Evolutionary conservation across 2,797 vertebrate species (phyloP).

Genomic region (Falco novaeseelandiae): DNA sequence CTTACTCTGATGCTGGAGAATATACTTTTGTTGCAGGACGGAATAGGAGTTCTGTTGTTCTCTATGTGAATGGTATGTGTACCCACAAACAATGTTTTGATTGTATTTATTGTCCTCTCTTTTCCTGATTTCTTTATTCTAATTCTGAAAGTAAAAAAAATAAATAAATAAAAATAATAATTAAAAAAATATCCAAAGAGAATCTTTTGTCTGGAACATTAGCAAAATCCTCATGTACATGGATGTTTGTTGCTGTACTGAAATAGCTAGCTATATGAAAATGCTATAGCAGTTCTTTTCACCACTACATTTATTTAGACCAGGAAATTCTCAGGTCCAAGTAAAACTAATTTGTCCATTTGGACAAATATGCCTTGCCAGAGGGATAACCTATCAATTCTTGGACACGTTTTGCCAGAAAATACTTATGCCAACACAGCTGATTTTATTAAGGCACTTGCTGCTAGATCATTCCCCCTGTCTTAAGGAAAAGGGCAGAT

Average conservation of each 20-base stretch:
- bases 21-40: conserved; percentile 88
- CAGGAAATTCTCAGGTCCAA: neutral
- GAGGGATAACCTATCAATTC: neutral
- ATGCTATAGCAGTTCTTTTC: neutral
- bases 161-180: neutral
- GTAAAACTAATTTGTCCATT: neutral
- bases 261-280: neutral
- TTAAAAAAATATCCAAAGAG: neutral
- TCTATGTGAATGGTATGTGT: conserved; percentile 84
- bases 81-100: neutral
- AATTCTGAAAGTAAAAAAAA: neutral
- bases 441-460: neutral
- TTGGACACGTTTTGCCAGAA: neutral
- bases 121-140: neutral
- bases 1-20: conserved; percentile 85
- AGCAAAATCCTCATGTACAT: neutral
- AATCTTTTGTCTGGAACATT: neutral
- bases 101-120: neutral
- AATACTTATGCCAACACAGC: neutral
- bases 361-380: neutral
- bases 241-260: neutral
- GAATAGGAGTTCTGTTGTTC: conserved; percentile 85
- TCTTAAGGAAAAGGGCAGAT: neutral
- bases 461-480: neutral
- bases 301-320: neutral